Conservation (phyloP, 2,113 vertebrate species). For the Onychorhynchus coronatus region DNA sequence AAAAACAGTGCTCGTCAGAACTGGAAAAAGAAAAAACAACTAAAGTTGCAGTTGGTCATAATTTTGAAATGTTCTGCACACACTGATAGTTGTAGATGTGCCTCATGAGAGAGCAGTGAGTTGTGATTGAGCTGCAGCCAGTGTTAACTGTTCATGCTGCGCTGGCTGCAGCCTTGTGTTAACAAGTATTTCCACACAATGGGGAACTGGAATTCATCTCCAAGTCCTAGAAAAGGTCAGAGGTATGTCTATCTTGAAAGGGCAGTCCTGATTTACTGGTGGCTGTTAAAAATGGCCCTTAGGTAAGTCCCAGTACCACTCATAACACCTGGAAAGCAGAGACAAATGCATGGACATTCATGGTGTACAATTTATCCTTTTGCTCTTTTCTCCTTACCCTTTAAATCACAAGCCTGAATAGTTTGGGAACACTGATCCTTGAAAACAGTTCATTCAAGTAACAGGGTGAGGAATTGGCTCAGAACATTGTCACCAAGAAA, state of each 20-base stretch:
- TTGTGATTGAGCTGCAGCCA: not conserved
- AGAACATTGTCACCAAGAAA: not conserved
- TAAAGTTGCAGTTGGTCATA: not conserved
- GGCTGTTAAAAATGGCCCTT: not conserved
- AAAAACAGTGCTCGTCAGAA: not conserved
- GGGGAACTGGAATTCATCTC: not conserved
- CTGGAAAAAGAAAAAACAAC: not conserved
- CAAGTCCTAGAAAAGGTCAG: accelerated
- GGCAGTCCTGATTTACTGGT: not conserved
- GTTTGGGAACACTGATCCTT: not conserved
- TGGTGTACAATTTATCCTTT: not conserved
- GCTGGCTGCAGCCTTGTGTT: not conserved
- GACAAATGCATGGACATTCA: accelerated
- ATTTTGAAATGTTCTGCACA: not conserved
- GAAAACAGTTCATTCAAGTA: not conserved
- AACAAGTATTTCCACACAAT: accelerated
- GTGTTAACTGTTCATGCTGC: not conserved
- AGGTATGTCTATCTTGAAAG: not conserved
- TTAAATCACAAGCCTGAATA: not conserved
- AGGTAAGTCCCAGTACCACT: not conserved
- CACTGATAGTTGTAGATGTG: not conserved
- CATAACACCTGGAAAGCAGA: not conserved
- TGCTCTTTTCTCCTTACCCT: not conserved
- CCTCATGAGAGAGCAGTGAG: not conserved
- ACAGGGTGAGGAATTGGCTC: not conserved